phyloP scores from a whole-genome alignment of 2,888 invertebrate species.

The Halictus ligatus region DNA sequence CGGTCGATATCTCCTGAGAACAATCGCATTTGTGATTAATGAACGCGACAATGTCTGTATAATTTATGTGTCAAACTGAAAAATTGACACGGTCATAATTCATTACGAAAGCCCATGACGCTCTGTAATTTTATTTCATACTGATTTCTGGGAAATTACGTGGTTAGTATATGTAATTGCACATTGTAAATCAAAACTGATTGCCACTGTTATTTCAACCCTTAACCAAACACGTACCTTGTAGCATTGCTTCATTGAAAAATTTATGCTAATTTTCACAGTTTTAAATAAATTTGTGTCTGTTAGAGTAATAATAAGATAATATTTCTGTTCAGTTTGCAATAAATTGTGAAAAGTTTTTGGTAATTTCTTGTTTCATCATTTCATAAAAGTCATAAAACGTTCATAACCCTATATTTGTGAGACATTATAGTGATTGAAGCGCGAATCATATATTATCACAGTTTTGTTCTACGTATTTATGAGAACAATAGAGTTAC shows the following conservation, averaged over 20 bases:
- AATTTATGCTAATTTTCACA: neutral
- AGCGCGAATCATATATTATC: neutral
- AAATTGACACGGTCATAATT: neutral
- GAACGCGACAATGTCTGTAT: neutral
- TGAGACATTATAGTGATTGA: neutral
- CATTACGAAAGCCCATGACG: neutral
- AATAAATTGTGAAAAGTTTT: too few species aligned
- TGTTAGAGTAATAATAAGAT: too few species aligned
- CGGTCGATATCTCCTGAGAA: neutral
- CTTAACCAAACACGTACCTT: too few species aligned
- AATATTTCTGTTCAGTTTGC: too few species aligned
- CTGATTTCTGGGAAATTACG: neutral
- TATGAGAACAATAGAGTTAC: neutral
- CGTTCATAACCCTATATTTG: neutral
- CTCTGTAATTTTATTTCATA: neutral
- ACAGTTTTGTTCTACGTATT: neutral
- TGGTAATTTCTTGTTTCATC: too few species aligned
- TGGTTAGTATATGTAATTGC: neutral
- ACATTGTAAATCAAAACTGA: neutral
- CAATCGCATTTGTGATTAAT: slow-evolving; percentile 27
- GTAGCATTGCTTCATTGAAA: neutral
- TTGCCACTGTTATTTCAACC: too few species aligned
- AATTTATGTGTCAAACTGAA: slow-evolving; percentile 1
- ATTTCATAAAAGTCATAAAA: neutral
- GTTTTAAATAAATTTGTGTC: too few species aligned